Percentiles rank a stretch among this genome's conserved stretches.
These are phyloP conservation scores for Zophobas morio DNA, from an alignment of 1,140 invertebrate species.

Conservation along the genomic window DNA sequence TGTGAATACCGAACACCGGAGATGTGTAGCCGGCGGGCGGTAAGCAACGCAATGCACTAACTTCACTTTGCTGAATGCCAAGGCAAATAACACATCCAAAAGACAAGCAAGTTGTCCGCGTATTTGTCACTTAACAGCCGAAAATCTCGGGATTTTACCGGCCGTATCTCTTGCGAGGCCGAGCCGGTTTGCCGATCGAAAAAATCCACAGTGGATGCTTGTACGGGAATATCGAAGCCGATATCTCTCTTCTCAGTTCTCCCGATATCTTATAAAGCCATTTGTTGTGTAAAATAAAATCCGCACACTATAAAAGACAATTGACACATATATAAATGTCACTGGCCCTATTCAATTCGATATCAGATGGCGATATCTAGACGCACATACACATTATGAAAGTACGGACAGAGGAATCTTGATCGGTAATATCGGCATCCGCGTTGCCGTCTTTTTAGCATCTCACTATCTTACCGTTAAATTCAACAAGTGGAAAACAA, in stretches of 20 bases:
- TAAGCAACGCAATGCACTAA: conserved; percentile 27
- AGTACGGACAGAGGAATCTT: conserved; percentile 29
- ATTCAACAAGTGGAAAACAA: conserved; percentile 41
- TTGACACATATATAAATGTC: conserved; percentile 56
- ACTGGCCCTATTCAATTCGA: conserved; percentile 50
- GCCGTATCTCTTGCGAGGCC: not conserved
- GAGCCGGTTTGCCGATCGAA: conserved; percentile 15
- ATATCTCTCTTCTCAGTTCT: conserved; percentile 30
- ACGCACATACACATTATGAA: conserved; percentile 38
- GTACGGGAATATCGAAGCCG: conserved; percentile 8
- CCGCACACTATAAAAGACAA: conserved; percentile 47
- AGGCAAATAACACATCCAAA: conserved; percentile 39
- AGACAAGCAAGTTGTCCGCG: conserved; percentile 21
- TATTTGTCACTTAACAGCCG: conserved; percentile 33
- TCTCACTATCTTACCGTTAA: conserved; percentile 38
- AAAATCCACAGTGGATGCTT: conserved; percentile 14
- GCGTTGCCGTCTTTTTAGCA: conserved; percentile 33
- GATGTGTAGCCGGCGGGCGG: conserved; percentile 43
- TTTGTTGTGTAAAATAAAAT: conserved; percentile 43
- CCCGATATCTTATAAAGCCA: conserved; percentile 34
- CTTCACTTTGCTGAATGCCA: conserved; percentile 31
- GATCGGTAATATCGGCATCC: conserved; percentile 33
- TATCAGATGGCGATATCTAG: conserved; percentile 50
- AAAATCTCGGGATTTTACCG: conserved; percentile 18
- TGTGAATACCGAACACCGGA: conserved; percentile 51